Evolutionary conservation across 2,113 vertebrate genomes (phyloP).

Genomic region (Barbus barbus): DNA sequence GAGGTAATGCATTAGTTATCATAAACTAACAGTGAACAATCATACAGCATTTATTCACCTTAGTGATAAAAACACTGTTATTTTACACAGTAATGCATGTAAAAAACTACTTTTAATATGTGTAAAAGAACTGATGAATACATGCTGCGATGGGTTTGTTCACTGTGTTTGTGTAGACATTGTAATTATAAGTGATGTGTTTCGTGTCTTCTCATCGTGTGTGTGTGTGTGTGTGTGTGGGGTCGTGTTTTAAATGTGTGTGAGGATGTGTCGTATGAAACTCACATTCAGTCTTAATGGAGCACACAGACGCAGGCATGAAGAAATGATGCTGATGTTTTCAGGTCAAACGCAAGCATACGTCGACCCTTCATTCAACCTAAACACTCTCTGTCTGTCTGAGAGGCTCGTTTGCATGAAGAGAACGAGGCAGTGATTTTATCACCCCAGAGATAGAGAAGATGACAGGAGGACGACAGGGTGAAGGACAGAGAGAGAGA

Average conservation of each 20-base stretch:
- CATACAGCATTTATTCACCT: not conserved
- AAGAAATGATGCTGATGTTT: constrained; percentile 16
- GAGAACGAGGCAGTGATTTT: constrained; percentile 6
- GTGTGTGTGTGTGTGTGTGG: not conserved
- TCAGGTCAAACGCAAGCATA: not conserved
- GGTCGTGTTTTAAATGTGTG: not conserved
- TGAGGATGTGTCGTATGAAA: not conserved
- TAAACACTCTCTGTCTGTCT: not conserved
- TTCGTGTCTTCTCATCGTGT: too few relatives aligned
- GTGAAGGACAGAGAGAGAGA: not conserved
- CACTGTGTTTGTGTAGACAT: not conserved
- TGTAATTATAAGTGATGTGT: not conserved
- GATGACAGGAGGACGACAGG: not conserved
- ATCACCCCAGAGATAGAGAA: not conserved
- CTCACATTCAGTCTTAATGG: not conserved
- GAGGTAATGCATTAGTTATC: not conserved
- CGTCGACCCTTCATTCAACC: not conserved
- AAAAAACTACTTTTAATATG: not conserved
- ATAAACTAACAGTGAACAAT: not conserved
- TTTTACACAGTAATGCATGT: not conserved
- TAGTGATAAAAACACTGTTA: too few relatives aligned
- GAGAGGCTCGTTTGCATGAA: not conserved
- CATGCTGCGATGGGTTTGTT: not conserved
- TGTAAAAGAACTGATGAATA: not conserved
- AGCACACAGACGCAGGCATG: not conserved